A percentile compares a stretch with the other conserved stretches of the same genome.
Evolutionary conservation across 2,888 invertebrate species (phyloP).

Genomic region (Maniola hyperantus): DNA sequence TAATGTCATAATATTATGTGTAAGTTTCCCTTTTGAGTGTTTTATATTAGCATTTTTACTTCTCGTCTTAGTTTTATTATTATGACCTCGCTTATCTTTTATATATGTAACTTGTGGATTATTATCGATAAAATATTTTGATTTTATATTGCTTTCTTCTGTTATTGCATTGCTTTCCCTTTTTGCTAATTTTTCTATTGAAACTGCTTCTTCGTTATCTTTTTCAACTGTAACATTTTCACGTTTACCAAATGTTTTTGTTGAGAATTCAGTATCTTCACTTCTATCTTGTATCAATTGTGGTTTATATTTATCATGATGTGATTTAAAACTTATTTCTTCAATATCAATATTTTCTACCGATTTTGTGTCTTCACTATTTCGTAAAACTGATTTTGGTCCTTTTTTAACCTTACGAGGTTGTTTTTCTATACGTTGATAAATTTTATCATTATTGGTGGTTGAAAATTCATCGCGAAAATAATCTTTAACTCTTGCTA

Average conservation of each 20-base stretch:
- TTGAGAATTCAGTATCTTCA: background rate
- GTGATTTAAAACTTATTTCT: background rate
- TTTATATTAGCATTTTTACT: background rate
- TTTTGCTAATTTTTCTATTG: background rate
- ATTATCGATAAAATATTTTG: background rate
- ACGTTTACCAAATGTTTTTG: background rate
- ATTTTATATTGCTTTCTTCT: no score
- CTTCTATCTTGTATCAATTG: background rate
- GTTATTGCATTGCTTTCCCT: no score
- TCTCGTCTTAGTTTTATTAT: background rate
- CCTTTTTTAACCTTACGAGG: background rate
- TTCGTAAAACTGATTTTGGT: conserved; percentile 3
- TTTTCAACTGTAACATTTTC: background rate
- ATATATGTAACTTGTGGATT: background rate
- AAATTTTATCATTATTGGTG: background rate
- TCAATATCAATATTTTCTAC: background rate
- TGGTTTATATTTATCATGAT: background rate
- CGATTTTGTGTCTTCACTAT: background rate
- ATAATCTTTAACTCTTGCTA: conserved; percentile 39
- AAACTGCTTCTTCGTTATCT: background rate
- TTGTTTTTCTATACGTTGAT: background rate
- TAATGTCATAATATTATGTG: conserved; percentile 29
- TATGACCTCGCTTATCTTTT: background rate
- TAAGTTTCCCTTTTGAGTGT: conserved; percentile 4
- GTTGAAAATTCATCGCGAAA: conserved; percentile 7